Evolutionary conservation across 2,888 invertebrate species (phyloP).

Genomic region (Tetragonisca angustula): DNA sequence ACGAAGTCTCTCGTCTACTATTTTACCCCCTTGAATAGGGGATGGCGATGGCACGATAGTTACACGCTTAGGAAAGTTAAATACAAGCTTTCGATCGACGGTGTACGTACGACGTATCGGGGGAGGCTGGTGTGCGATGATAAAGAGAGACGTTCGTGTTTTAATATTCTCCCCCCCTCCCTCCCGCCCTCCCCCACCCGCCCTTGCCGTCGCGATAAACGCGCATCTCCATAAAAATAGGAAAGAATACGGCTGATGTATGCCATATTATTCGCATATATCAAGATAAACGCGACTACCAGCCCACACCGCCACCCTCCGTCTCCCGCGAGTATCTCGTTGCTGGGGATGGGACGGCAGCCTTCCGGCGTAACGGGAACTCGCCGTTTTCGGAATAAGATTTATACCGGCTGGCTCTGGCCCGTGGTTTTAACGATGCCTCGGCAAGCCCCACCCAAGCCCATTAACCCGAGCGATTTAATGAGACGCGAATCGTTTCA

Average conservation of each 20-base stretch:
- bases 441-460: conserved; percentile 13
- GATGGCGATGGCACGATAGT: background rate
- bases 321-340: conserved; percentile 22
- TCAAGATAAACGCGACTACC: conserved; percentile 51
- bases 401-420: conserved; percentile 36
- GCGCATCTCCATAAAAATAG: conserved; percentile 62
- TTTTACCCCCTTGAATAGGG: background rate
- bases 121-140: conserved; percentile 38
- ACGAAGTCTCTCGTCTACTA: conserved; percentile 1
- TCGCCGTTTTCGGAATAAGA: conserved; percentile 51
- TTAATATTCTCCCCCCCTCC: conserved; percentile 46
- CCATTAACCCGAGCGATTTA: conserved; percentile 43
- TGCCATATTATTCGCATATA: conserved; percentile 63
- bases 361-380: conserved; percentile 40
- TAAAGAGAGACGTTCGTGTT: conserved; percentile 49
- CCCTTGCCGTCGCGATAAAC: conserved; percentile 41
- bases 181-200: too few species aligned
- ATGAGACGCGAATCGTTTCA: conserved; percentile 47
- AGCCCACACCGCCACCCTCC: background rate
- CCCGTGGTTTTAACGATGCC: conserved; percentile 47
- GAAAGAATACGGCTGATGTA: conserved; percentile 58
- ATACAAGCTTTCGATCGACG: conserved; percentile 35
- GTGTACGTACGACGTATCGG: background rate
- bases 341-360: conserved; percentile 17
- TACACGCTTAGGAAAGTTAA: conserved; percentile 7